phyloP scores from a whole-genome alignment of 2,888 invertebrate species.

The Tipula helvola region DNA sequence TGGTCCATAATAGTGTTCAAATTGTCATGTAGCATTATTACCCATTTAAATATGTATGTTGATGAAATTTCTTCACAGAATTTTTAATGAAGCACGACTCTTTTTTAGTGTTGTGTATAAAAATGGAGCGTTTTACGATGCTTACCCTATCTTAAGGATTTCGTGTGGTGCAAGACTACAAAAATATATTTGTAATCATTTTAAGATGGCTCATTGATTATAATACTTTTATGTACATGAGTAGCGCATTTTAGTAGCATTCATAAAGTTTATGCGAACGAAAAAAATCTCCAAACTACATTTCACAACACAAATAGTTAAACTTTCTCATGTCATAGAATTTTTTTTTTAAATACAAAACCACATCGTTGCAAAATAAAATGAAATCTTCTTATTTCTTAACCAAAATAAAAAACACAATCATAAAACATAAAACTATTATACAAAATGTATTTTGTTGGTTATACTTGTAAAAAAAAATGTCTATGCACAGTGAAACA shows the following conservation, averaged over 20 bases:
- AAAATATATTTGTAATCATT: too few relatives aligned
- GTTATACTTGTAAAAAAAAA: not conserved
- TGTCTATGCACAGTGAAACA: not conserved
- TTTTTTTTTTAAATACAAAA: not conserved
- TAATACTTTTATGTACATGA: not conserved
- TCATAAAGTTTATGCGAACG: not conserved
- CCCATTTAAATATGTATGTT: too few relatives aligned
- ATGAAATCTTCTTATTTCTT: not conserved
- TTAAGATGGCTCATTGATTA: too few relatives aligned
- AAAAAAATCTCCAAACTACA: not conserved
- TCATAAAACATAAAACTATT: not conserved
- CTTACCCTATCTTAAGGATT: too few relatives aligned
- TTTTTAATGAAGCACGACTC: too few relatives aligned
- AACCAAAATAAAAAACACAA: not conserved
- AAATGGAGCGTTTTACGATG: too few relatives aligned
- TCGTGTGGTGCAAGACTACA: too few relatives aligned
- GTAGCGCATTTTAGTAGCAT: not conserved
- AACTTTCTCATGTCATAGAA: not conserved
- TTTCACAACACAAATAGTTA: not conserved
- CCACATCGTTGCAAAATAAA: not conserved
- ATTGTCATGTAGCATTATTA: too few relatives aligned
- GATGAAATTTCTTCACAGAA: too few relatives aligned
- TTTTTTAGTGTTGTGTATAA: too few relatives aligned
- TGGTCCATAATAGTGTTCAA: too few relatives aligned
- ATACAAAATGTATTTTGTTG: not conserved